phyloP scores from a whole-genome alignment of 2,888 invertebrate genomes.

The Megamerina dolium region DNA sequence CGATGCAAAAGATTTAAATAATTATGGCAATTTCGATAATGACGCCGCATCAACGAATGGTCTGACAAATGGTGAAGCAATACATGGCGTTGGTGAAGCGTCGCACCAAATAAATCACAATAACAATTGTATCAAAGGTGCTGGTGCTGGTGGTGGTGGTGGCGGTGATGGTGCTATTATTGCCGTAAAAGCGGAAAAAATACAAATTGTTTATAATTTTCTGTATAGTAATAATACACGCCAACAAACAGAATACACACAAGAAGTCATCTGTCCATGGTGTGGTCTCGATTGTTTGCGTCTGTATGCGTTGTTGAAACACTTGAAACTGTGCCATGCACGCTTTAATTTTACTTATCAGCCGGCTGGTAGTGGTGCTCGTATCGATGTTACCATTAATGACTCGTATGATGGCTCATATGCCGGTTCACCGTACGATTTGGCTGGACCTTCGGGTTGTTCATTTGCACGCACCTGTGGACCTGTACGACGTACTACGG shows the following conservation, averaged over 20 bases:
- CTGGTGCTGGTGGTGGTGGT: slow-evolving; percentile 1
- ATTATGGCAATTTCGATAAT: slow-evolving; percentile 24
- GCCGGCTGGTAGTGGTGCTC: slow-evolving; percentile 59
- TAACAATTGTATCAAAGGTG: slow-evolving; percentile 33
- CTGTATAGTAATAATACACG: slow-evolving; percentile 90
- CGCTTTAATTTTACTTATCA: slow-evolving; percentile 85
- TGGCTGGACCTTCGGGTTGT: slow-evolving; percentile 68
- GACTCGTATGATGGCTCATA: slow-evolving; percentile 94
- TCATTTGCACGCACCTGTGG: slow-evolving; percentile 62
- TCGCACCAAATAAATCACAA: slow-evolving; percentile 38
- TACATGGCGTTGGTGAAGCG: slow-evolving; percentile 17
- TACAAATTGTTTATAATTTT: slow-evolving; percentile 91
- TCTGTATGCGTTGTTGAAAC: slow-evolving; percentile 84
- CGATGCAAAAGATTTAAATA: slow-evolving; percentile 32
- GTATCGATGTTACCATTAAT: slow-evolving; percentile 92
- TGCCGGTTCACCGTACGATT: slow-evolving; percentile 85
- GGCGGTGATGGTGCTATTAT: slow-evolving; percentile 19
- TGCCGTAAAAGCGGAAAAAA: slow-evolving; percentile 49
- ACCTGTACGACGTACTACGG: slow-evolving; percentile 58
- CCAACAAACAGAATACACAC: slow-evolving; percentile 91
- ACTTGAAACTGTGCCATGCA: slow-evolving; percentile 88
- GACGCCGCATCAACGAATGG: slow-evolving; percentile 20
- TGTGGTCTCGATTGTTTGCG: slow-evolving; percentile 84
- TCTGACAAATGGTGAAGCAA: slow-evolving; percentile 10
- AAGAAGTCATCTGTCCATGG: slow-evolving; percentile 93